Base-by-base conservation (phyloP, 2,888 invertebrate genomes). In the Melanostoma scalare region DNA sequence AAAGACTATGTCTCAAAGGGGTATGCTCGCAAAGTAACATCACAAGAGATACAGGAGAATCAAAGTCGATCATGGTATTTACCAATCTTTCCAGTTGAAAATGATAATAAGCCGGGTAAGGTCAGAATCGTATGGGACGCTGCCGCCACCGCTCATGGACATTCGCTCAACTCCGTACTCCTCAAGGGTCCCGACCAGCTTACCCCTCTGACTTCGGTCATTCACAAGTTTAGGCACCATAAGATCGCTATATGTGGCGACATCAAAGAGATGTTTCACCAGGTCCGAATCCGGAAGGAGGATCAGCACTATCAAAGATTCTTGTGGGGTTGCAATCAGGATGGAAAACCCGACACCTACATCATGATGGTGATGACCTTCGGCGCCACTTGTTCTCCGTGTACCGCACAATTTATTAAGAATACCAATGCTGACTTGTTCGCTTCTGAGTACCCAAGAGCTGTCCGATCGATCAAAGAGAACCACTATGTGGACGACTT, bases 101-200 rank as follows among this genome's bases (percentile, higher is more conserved):
- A 88, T 55, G 81, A 86, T 4, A 88, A 88, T 10, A 89, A 89
- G 56, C 86, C 85, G 4, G 84, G 85, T 4, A 86, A 87, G 60
- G 56, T 87, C 0, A 76, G 89, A 55, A 31, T 89, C 2, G 89
- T 89, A 0, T 88, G 85, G 80, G 89, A 89, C 68, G 88, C 89
- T 4, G 89, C 87, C 4, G 55, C 55, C 4, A 0, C 38, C 10
- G 38, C 38, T 38, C 8, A 36, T 2, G 40, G 40, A n/a, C 48
- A 10, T 2, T 69, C 69, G 3, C 6, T 69, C 0, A 69, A 69
- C 20, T 58, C 58, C 31, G 20, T 55, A n/a, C 55, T 55, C 20
- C 40, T 89, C 4, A 78, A 84, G 6, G 89, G 89, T 1, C 88
- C 90, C 0, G 88, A 89, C 55, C 56, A 89, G 4, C 78, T 88